phyloP scores from a whole-genome alignment of 2,797 vertebrate genomes.

The Pygocentrus nattereri region DNA sequence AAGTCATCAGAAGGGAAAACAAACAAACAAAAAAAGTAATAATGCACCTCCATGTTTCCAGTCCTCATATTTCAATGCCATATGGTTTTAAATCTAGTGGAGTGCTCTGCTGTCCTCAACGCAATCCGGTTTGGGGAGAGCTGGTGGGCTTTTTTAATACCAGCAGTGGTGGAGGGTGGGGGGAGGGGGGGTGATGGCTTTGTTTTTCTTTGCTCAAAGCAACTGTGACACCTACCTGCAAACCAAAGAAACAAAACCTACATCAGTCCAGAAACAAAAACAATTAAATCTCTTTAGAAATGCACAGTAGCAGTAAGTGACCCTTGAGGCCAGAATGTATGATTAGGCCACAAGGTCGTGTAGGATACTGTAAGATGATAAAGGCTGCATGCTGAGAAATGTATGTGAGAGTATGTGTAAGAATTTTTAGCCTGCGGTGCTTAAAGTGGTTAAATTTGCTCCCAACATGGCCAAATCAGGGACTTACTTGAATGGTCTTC shows the following conservation, averaged over 20 bases:
- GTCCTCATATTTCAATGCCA: constrained; percentile 51
- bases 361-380: background rate
- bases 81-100: constrained; percentile 68
- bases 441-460: background rate
- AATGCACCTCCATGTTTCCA: constrained; percentile 25
- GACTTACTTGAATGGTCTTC: constrained; percentile 82
- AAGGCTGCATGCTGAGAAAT: background rate
- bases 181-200: constrained; percentile 84
- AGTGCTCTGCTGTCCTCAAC: constrained; percentile 87
- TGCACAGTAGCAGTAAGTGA: background rate
- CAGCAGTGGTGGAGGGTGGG: constrained; percentile 53
- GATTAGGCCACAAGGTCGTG: background rate
- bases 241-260: constrained; percentile 86
- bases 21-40: background rate
- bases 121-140: constrained; percentile 88
- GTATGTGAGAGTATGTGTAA: background rate
- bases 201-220: constrained; percentile 91
- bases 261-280: constrained; percentile 42
- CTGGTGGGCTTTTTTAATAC: constrained; percentile 80
- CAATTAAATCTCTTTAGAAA: background rate
- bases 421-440: too few relatives aligned
- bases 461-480: background rate
- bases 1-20: constrained; percentile 55
- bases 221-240: constrained; percentile 99
- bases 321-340: background rate